Conservation (phyloP, 2,888 invertebrate genomes). For the Amiota mariae region DNA sequence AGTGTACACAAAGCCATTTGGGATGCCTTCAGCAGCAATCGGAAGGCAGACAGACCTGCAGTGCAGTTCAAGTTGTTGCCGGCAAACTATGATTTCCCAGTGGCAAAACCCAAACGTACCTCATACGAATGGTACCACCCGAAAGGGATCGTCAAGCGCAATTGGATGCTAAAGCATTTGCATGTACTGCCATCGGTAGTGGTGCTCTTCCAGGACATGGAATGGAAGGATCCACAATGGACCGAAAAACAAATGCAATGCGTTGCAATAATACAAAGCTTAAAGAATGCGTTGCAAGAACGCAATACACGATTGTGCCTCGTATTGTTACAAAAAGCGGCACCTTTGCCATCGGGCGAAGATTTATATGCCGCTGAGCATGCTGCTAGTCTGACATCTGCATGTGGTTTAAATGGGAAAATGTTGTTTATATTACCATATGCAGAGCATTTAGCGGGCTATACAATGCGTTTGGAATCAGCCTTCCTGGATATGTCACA, state of each 20-base stretch:
- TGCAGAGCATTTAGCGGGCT: constrained; percentile 88
- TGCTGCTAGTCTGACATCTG: constrained; percentile 90
- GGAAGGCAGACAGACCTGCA: constrained; percentile 85
- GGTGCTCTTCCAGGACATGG: constrained; percentile 95
- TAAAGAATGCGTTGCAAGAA: constrained; percentile 76
- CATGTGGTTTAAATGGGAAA: constrained; percentile 94
- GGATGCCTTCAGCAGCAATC: constrained; percentile 91
- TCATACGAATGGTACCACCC: constrained; percentile 97
- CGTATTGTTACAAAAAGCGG: constrained; percentile 90
- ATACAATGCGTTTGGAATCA: constrained; percentile 87
- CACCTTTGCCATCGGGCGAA: constrained; percentile 85
- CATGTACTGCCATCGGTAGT: constrained; percentile 92
- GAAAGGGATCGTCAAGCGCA: constrained; percentile 92
- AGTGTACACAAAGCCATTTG: constrained; percentile 92
- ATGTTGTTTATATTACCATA: constrained; percentile 93
- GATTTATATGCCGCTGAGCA: constrained; percentile 91
- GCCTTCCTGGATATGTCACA: constrained; percentile 95
- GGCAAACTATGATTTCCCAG: constrained; percentile 89
- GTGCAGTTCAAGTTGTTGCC: constrained; percentile 88
- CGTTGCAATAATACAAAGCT: constrained; percentile 88
- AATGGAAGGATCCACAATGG: constrained; percentile 97
- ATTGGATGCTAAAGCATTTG: constrained; percentile 96
- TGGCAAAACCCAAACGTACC: constrained; percentile 87
- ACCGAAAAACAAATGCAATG: constrained; percentile 96
- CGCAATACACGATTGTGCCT: constrained; percentile 84